Conservation (phyloP, 2,888 invertebrate genomes). For the Shargacucullia verbasci region DNA sequence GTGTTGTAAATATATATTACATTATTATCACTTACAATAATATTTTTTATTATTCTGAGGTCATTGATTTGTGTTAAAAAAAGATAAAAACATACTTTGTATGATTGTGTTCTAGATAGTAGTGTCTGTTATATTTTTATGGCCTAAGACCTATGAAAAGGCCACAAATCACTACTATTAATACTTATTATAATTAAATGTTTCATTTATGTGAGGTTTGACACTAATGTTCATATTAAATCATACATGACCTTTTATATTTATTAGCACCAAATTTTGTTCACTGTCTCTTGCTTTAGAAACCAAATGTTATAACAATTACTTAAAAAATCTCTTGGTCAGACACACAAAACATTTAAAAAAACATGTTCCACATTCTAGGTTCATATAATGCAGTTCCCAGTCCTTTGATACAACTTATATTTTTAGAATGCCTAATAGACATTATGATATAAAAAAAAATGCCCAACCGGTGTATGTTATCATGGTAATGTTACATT, state of each 20-base stretch:
- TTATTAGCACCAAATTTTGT: too few relatives aligned
- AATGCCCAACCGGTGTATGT: too few relatives aligned
- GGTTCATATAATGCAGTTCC: too few relatives aligned
- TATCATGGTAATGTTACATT: too few relatives aligned
- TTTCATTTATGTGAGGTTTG: slow-evolving; percentile 36
- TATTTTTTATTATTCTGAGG: slow-evolving; percentile 44
- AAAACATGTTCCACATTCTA: too few relatives aligned
- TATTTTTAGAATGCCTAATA: too few relatives aligned
- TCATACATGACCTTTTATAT: background rate
- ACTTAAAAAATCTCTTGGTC: too few relatives aligned
- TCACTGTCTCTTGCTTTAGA: too few relatives aligned
- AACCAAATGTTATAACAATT: too few relatives aligned
- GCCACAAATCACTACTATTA: slow-evolving; percentile 45
- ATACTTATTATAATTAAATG: slow-evolving; percentile 20
- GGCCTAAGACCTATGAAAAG: slow-evolving; percentile 48
- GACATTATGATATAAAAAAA: background rate
- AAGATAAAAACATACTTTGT: slow-evolving; percentile 27
- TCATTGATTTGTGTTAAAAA: slow-evolving; percentile 37
- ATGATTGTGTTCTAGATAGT: slow-evolving; percentile 37
- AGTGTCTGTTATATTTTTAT: slow-evolving; percentile 37
- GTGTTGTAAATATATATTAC: slow-evolving; percentile 47
- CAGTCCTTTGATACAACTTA: too few relatives aligned
- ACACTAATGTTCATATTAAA: slow-evolving; percentile 1
- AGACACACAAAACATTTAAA: too few relatives aligned
- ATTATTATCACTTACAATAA: slow-evolving; percentile 50